Evolutionary conservation across 1,140 invertebrate genomes (phyloP).

Genomic region (honey bee (Apis mellifera)): DNA sequence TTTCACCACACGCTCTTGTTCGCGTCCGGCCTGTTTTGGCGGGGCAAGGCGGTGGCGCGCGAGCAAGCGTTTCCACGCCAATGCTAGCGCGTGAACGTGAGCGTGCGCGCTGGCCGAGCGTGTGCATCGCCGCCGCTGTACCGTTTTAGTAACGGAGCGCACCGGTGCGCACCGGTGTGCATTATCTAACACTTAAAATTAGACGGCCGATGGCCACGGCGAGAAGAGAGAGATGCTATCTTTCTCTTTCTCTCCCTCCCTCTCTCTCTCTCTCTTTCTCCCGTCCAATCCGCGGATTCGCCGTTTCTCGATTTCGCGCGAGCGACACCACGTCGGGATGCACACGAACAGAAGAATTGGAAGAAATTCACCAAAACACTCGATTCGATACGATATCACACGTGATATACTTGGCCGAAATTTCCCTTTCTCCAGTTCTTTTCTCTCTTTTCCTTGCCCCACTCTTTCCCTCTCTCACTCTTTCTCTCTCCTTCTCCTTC

Average conservation of each 20-base stretch:
- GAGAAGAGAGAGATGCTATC: slow-evolving; percentile 40
- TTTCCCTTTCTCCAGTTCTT: not conserved
- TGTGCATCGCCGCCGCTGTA: slow-evolving; percentile 58
- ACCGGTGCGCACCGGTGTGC: slow-evolving; percentile 70
- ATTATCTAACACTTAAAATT: slow-evolving; percentile 82
- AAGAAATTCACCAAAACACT: slow-evolving; percentile 42
- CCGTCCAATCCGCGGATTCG: slow-evolving; percentile 4
- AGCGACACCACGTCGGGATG: slow-evolving; percentile 7
- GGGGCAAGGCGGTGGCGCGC: not conserved
- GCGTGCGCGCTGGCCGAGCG: slow-evolving; percentile 20
- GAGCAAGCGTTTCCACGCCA: slow-evolving; percentile 15
- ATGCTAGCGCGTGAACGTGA: slow-evolving; percentile 14
- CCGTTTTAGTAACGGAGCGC: slow-evolving; percentile 77
- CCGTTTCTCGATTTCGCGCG: slow-evolving; percentile 5
- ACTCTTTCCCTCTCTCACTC: not conserved
- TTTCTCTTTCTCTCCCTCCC: not conserved
- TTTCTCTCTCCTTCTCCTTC: not conserved
- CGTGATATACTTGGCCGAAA: slow-evolving; percentile 16
- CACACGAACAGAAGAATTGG: slow-evolving; percentile 38
- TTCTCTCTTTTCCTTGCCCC: not conserved
- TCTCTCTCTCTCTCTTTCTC: not conserved
- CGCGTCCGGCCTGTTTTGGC: not conserved
- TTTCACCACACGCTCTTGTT: not conserved
- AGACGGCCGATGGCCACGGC: slow-evolving; percentile 67
- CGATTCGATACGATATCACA: slow-evolving; percentile 29